Evolutionary conservation across 2,113 vertebrate genomes (phyloP), one percentile per base, ranked within the genome.

Genomic region (Pholis gunnellus): DNA sequence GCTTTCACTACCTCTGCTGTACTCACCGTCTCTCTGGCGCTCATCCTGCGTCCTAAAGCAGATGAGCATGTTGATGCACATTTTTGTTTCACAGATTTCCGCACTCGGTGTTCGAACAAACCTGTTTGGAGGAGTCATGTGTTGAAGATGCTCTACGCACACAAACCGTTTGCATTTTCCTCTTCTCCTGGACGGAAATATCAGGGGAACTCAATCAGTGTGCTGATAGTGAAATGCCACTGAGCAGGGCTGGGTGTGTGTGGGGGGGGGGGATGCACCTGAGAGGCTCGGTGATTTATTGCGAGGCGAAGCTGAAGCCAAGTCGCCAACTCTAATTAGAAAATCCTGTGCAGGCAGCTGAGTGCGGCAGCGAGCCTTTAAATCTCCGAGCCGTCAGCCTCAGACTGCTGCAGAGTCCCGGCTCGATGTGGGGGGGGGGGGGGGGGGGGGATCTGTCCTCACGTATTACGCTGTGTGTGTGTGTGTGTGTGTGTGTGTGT

Each of bases 291-390:
- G 87, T 95, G 95, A 95, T 95, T 95, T 96, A 96, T 95, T 93
- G 92, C 94, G 59, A 85, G 88, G 79, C 88, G 72, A 89, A 90
- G 91, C 93, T 77, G 87, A 87, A 93, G 92, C 92, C 92, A 79
- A 93, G 92, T 93, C 92, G 80, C 93, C 92, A 89, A 87, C 93
- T 95, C 95, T 95, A 95, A 95, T 95, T 95, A 95, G 91, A 95
- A 95, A 95, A 95, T 93, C 94, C 89, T 89, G 93, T 87, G 87
- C 85, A 94, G 91, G 94, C 94, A 94, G 88, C 90, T 83, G 91
- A 91, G 91, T 87, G 92, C 93, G 89, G 92, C 94, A 91, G 89
- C 76, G 75, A 81, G 87, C 81, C 79, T 91, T 15, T 94, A 94
- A 94, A 94, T 93, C 92, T 94, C 87, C 0, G 64, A 83, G 88